phyloP scores from a whole-genome alignment of 2,113 vertebrate genomes.

The Brachionichthys hirsutus region DNA sequence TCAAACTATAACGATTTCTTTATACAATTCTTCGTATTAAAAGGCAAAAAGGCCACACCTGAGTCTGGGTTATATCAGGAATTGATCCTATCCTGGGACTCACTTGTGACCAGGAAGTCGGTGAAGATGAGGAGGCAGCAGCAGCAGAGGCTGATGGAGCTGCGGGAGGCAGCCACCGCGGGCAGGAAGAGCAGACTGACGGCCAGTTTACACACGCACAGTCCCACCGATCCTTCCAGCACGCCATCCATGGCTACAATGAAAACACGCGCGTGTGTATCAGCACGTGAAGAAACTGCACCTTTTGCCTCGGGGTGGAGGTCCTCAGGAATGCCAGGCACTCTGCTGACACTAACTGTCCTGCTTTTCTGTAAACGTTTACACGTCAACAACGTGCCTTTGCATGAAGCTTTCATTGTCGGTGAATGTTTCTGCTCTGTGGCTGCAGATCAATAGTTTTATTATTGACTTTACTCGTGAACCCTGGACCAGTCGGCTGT shows the following conservation, averaged over 20 bases:
- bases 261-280: background rate
- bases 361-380: background rate
- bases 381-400: background rate
- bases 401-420: background rate
- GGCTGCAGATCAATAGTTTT: conserved; percentile 42
- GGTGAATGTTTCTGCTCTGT: background rate
- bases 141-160: conserved; percentile 70
- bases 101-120: conserved; percentile 77
- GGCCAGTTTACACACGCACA: conserved; percentile 70
- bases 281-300: conserved; percentile 4
- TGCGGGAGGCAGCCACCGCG: conserved; percentile 39
- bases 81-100: conserved; percentile 1
- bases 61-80: background rate
- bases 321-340: conserved; percentile 36
- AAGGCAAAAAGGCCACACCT: too few species aligned
- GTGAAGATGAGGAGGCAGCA: conserved; percentile 78
- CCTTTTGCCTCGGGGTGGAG: conserved; percentile 17
- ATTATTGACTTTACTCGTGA: conserved; percentile 47
- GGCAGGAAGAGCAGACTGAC: conserved; percentile 69
- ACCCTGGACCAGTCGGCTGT: conserved; percentile 49
- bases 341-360: conserved; percentile 2
- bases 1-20: too few species aligned
- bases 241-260: conserved; percentile 72
- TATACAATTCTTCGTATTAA: too few species aligned
- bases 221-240: conserved; percentile 53